Conservation (phyloP, 1,140 invertebrate species). For the Bathynomus jamesi region DNA sequence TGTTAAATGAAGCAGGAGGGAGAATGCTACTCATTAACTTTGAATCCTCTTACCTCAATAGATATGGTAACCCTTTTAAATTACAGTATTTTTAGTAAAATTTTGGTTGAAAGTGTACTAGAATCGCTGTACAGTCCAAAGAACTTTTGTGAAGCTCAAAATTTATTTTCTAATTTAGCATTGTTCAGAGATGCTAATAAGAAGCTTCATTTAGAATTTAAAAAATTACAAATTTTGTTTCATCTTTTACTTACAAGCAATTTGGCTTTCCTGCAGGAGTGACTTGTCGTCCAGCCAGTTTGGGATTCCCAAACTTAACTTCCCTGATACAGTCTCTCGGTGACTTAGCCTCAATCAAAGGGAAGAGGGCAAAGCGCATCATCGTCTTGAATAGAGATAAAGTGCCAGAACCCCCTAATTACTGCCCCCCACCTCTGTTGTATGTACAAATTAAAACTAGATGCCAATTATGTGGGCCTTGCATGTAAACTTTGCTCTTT, state of each 20-base stretch:
- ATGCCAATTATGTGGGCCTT: no score
- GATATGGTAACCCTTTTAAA: conserved; percentile 48
- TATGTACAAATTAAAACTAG: no score
- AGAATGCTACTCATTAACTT: conserved; percentile 50
- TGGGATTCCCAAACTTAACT: not conserved
- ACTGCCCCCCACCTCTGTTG: not conserved
- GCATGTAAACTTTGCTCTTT: no score
- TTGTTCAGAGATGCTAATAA: no score
- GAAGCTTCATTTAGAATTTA: no score
- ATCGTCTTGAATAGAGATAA: not conserved
- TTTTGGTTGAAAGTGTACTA: no score
- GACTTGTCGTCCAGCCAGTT: not conserved
- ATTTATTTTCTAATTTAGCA: no score
- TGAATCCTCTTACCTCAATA: conserved; percentile 49
- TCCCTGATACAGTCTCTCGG: not conserved
- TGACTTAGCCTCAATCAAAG: not conserved
- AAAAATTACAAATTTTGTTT: no score
- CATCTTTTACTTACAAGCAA: no score
- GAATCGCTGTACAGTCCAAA: no score
- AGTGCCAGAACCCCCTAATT: not conserved
- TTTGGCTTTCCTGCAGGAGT: not conserved
- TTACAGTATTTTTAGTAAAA: no score
- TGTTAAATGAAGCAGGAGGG: conserved; percentile 50
- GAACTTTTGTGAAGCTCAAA: no score
- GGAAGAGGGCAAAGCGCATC: not conserved